Percentiles rank a stretch among this genome's conserved stretches.
Evolutionary conservation across 2,888 invertebrate genomes (phyloP).

Genomic region (Diloba caeruleocephala): DNA sequence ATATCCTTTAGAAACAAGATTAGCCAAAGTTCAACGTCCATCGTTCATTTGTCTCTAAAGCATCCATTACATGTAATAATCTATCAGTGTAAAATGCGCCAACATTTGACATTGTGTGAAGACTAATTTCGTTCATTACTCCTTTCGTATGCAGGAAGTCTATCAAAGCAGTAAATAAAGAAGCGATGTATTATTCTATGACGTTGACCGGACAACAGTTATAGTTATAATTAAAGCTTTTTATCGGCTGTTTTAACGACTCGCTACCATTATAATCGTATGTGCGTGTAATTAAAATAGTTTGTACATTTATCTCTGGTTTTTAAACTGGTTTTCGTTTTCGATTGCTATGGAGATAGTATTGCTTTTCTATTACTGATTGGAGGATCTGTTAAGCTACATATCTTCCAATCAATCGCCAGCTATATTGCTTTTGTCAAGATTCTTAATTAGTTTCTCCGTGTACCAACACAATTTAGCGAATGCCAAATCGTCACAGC

Average conservation of each 20-base stretch:
- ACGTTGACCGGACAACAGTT: conserved; percentile 9
- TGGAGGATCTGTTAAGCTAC: neutral
- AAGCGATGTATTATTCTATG: neutral
- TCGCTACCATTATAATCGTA: conserved; percentile 4
- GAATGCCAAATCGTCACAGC: too few species aligned
- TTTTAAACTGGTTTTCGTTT: conserved; percentile 24
- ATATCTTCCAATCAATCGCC: neutral
- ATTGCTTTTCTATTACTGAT: conserved; percentile 1
- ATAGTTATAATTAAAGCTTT: conserved; percentile 16
- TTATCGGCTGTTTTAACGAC: conserved; percentile 17
- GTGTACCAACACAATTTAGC: too few species aligned
- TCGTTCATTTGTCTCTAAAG: too few species aligned
- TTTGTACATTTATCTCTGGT: conserved; percentile 17
- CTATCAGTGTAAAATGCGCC: too few species aligned
- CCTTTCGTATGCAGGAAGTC: neutral
- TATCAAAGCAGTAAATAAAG: neutral
- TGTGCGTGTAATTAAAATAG: conserved; percentile 28
- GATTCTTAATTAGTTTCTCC: too few species aligned
- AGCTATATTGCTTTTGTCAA: too few species aligned
- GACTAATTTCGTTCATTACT: neutral
- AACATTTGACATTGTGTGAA: too few species aligned
- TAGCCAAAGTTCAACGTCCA: too few species aligned
- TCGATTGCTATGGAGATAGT: conserved; percentile 3
- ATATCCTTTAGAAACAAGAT: too few species aligned
- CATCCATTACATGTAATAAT: too few species aligned